Evolutionary conservation across 2,113 vertebrate species (phyloP).

Genomic region (Tetraodon nigroviridis): DNA sequence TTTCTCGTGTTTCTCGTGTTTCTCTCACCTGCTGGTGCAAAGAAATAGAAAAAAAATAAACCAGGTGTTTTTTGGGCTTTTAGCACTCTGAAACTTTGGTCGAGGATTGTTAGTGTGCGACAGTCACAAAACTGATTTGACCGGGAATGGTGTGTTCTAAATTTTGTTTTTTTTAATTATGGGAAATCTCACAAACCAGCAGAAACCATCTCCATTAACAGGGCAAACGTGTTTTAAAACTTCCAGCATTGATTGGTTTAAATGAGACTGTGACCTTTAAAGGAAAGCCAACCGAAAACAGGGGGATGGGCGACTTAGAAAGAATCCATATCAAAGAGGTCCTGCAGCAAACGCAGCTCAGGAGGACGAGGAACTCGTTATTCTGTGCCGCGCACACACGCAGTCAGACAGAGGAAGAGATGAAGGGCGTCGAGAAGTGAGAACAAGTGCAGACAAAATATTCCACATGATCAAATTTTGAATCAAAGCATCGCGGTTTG

Average conservation of each 20-base stretch:
- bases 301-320: conserved; percentile 53
- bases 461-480: conserved; percentile 65
- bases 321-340: conserved; percentile 58
- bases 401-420: conserved; percentile 28
- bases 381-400: conserved; percentile 45
- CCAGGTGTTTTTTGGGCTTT: too few relatives aligned
- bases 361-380: conserved; percentile 62
- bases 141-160: too few relatives aligned
- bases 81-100: too few relatives aligned
- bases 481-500: conserved; percentile 55
- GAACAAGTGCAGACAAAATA: conserved; percentile 38
- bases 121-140: too few relatives aligned
- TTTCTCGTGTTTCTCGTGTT: too few relatives aligned
- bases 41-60: too few relatives aligned
- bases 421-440: conserved; percentile 19
- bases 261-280: conserved; percentile 56
- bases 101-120: too few relatives aligned
- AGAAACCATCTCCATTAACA: conserved; percentile 24
- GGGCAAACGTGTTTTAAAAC: conserved; percentile 53
- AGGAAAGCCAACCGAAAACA: conserved; percentile 33
- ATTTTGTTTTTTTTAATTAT: too few relatives aligned
- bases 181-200: conserved; percentile 2
- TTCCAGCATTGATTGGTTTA: conserved; percentile 55
- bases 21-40: too few relatives aligned
- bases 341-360: conserved; percentile 36